Base-by-base conservation (phyloP, 2,797 vertebrate species). In the Silurus lanzhouensis region DNA sequence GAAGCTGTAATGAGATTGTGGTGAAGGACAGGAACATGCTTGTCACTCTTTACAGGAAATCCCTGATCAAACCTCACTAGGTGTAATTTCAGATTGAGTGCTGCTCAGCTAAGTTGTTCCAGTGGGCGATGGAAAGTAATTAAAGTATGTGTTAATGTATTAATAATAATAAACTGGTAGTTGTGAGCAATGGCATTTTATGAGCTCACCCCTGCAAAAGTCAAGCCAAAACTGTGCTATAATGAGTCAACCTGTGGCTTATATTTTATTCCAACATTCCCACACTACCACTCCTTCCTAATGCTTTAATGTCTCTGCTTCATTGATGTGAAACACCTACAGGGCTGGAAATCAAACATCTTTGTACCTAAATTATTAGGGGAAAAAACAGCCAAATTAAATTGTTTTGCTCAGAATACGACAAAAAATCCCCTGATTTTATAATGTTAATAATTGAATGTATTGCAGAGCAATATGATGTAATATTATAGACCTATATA, bases 181-280 rank as follows among this genome's bases (percentile, higher is more conserved):
- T 86, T 88, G 86, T 88, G 85, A 89, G 88, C 82, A 89, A 88
- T 87, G 63, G 80, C 12, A 63, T 81, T 89, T 90, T 90, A 88
- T 74, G 68, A 90, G 88, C 84, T 89, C 82, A 68, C 81, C 83
- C 77, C 75, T 68, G 76, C 38, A 85, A 74, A 89, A 87, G 84
- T 84, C 85, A 87, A 66, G 85, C 78, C 72, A 87, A 87, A 90
- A 81, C 61, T 9, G 60, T 88, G 68, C 76, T 86, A 86, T 88
- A 90, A 90, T 86, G 87, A 87, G 84, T 57, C 78, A 87, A 82
- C 84, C 68, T 68, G 81, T 86, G 89, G 85, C 87, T 88, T 84
- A 88, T 87, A 64, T 79, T 88, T 88, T 90, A 83, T 89, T 88
- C 84, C 86, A 81, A 81, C 81, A 68, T 85, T 88, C 88, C 87